A percentile compares a stretch with the other conserved stretches of the same genome.
Conservation (phyloP, 2,888 invertebrate genomes). For the Cheilosia urbana region DNA sequence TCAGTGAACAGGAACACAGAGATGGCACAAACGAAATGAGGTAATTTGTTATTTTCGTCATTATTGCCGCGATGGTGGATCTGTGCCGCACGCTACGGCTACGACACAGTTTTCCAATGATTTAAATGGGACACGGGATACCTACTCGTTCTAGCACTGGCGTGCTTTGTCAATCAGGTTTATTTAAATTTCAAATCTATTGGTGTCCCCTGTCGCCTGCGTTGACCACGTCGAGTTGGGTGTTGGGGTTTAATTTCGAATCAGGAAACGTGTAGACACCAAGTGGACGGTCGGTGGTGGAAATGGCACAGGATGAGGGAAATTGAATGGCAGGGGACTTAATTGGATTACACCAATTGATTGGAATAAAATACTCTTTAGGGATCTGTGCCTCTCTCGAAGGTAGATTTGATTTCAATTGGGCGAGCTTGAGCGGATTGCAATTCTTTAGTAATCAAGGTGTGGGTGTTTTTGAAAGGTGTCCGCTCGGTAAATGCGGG, state of each 20-base stretch:
- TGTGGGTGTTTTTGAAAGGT: background rate
- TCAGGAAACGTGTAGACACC: constrained; percentile 27
- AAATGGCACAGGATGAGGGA: background rate
- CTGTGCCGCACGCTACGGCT: background rate
- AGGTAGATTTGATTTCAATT: constrained; percentile 63
- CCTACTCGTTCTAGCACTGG: constrained; percentile 5
- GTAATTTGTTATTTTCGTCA: constrained; percentile 43
- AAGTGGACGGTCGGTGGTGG: background rate
- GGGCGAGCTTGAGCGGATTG: constrained; percentile 56
- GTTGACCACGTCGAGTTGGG: constrained; percentile 10
- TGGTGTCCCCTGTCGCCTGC: constrained; percentile 6
- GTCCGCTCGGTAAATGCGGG: no score
- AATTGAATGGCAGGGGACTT: constrained; percentile 56
- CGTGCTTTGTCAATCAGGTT: constrained; percentile 52
- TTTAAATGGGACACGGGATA: constrained; percentile 57
- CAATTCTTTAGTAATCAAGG: constrained; percentile 49
- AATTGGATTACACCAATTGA: constrained; percentile 75
- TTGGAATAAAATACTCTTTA: constrained; percentile 70
- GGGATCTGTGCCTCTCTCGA: constrained; percentile 22
- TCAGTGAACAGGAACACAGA: constrained; percentile 6
- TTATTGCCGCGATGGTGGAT: background rate
- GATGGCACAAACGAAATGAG: constrained; percentile 38
- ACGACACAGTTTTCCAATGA: constrained; percentile 11
- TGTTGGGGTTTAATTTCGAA: constrained; percentile 44
- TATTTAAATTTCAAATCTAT: constrained; percentile 70